Evolutionary conservation across 2,797 vertebrate genomes (phyloP).

Genomic region (Denticeps clupeoides): DNA sequence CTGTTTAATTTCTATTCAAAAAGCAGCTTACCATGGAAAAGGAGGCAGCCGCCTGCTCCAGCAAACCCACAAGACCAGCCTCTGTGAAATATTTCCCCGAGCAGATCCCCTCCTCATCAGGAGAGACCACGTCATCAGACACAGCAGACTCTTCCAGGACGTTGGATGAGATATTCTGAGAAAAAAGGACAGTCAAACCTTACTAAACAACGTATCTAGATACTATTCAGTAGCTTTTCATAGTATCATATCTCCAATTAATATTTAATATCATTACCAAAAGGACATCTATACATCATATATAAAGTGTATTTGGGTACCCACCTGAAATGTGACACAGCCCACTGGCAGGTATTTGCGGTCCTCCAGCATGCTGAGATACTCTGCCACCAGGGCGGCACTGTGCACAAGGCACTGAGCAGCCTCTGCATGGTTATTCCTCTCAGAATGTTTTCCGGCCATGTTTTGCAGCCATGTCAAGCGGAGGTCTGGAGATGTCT

Average conservation of each 20-base stretch:
- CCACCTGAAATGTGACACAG: conserved; percentile 95
- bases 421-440: conserved; percentile 90
- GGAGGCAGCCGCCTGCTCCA: conserved; percentile 91
- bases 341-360: conserved; percentile 96
- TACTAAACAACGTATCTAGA: not conserved
- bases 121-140: conserved; percentile 94
- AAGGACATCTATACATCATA: too few relatives aligned
- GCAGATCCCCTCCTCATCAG: conserved; percentile 97
- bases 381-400: conserved; percentile 93
- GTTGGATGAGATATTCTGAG: conserved; percentile 93
- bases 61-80: conserved; percentile 87
- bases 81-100: conserved; percentile 98
- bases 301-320: too few relatives aligned
- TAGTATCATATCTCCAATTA: too few relatives aligned
- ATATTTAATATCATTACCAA: too few relatives aligned
- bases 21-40: conserved; percentile 95
- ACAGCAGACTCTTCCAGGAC: conserved; percentile 97
- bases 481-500: conserved; percentile 91
- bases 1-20: too few relatives aligned
- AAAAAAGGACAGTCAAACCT: not conserved
- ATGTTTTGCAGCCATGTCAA: conserved; percentile 98
- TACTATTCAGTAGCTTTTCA: too few relatives aligned
- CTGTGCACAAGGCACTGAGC: conserved; percentile 97
- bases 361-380: conserved; percentile 97
- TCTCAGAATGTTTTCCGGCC: conserved; percentile 95